Percentiles rank a stretch among this genome's conserved stretches.
phyloP scores from a whole-genome alignment of 2,113 vertebrate genomes.

The Acanthochromis polyacanthus region DNA sequence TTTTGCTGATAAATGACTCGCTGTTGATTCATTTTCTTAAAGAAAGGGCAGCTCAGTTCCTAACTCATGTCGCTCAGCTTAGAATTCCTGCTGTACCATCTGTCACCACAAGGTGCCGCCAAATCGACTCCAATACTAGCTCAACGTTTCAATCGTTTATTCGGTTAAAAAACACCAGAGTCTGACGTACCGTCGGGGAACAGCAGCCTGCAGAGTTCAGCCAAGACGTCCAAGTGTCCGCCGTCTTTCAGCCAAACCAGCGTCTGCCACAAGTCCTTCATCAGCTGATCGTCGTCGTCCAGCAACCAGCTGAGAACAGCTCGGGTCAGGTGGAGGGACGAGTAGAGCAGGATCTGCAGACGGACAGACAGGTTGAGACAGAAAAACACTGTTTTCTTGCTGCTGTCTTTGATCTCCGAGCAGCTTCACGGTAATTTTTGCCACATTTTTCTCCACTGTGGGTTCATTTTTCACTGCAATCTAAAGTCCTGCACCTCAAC shows the following conservation, averaged over 20 bases:
- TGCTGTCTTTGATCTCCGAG: no score
- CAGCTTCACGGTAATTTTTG: no score
- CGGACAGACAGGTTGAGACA: not conserved
- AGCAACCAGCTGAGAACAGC: conserved; percentile 82
- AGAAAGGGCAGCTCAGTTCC: no score
- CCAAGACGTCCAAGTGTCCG: conserved; percentile 86
- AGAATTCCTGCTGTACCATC: no score
- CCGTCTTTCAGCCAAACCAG: conserved; percentile 83
- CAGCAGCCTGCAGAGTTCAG: conserved; percentile 85
- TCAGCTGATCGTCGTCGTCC: conserved; percentile 74
- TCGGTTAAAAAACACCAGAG: no score
- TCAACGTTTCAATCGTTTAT: no score
- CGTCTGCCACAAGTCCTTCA: conserved; percentile 84
- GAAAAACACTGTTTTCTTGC: no score
- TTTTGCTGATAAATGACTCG: no score
- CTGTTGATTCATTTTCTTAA: no score
- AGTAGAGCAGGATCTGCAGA: conserved; percentile 87
- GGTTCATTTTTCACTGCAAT: no score
- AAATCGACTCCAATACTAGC: not conserved
- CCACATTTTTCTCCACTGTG: no score
- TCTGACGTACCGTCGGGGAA: conserved; percentile 86
- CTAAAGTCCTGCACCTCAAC: no score
- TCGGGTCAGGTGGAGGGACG: conserved; percentile 90
- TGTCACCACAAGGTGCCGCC: conserved; percentile 2
- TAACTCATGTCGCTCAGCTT: not conserved